phyloP scores from a whole-genome alignment of 1,140 invertebrate species.

The Hyles euphorbiae region DNA sequence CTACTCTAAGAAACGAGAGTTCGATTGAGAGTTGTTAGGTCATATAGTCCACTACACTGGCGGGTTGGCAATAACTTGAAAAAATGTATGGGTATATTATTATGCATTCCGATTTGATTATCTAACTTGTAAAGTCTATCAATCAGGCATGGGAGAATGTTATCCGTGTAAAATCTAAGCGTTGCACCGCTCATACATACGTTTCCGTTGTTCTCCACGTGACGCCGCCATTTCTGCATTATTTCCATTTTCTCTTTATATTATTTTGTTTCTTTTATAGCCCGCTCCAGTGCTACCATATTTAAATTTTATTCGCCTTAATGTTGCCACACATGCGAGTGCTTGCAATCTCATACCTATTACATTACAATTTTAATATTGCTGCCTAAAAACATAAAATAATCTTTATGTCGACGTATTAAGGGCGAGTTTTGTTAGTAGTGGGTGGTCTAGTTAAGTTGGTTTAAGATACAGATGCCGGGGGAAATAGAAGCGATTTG shows the following conservation, averaged over 20 bases:
- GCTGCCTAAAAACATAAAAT: constrained; percentile 1
- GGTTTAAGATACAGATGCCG: constrained; percentile 50
- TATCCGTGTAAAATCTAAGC: too few relatives aligned
- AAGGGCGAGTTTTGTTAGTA: constrained; percentile 20
- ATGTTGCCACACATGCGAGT: constrained; percentile 67
- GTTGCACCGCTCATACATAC: too few relatives aligned
- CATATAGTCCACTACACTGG: too few relatives aligned
- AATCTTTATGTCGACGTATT: constrained; percentile 13
- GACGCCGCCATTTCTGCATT: constrained; percentile 26
- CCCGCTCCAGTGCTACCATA: constrained; percentile 59
- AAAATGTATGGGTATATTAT: too few relatives aligned
- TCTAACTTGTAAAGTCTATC: too few relatives aligned
- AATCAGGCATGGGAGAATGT: too few relatives aligned
- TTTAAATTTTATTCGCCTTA: constrained; percentile 73
- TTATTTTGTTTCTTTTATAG: constrained; percentile 64
- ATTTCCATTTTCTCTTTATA: constrained; percentile 54
- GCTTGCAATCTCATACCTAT: constrained; percentile 64
- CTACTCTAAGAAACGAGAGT: too few relatives aligned
- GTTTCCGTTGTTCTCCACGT: constrained; percentile 8
- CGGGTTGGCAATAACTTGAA: too few relatives aligned
- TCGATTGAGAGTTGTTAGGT: too few relatives aligned
- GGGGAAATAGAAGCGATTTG: constrained; percentile 66
- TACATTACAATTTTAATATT: constrained; percentile 29
- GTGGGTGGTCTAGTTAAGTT: constrained; percentile 8
- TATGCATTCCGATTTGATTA: too few relatives aligned